Evolutionary conservation across 2,113 vertebrate genomes (phyloP).

Genomic region (Choloepus hoffmanni): DNA sequence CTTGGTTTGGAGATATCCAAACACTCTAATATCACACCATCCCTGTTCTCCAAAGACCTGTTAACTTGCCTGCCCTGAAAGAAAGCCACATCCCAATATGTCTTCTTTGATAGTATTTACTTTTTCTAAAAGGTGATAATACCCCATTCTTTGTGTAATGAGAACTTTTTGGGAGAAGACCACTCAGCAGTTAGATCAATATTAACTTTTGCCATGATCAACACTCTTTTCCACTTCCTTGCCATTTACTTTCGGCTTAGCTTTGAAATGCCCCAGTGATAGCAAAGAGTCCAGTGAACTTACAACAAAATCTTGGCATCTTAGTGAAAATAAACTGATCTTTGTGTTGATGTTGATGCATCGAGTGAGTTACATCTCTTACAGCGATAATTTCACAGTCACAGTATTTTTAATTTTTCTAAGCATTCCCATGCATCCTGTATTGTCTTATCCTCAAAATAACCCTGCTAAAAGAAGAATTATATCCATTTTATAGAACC

Average conservation of each 20-base stretch:
- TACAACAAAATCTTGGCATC: neutral
- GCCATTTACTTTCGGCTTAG: constrained; percentile 60
- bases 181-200: constrained; percentile 8
- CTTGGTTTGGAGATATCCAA: neutral
- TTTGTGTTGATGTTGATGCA: neutral
- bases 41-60: neutral
- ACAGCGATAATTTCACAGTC: neutral
- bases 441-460: neutral
- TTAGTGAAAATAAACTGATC: constrained; percentile 18
- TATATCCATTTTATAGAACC: neutral
- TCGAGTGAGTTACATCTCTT: neutral
- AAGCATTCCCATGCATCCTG: neutral
- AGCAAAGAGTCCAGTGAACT: constrained; percentile 7
- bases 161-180: constrained; percentile 21
- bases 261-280: constrained; percentile 2
- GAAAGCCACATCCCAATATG: neutral
- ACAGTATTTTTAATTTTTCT: neutral
- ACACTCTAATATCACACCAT: neutral
- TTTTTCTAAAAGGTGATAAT: neutral
- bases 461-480: neutral
- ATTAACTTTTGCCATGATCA: constrained; percentile 49
- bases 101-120: constrained; percentile 31
- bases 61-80: neutral
- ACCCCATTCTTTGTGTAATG: neutral
- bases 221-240: constrained; percentile 53